Evolutionary conservation across 2,113 vertebrate genomes (phyloP).

Genomic region (Origma solitaria): DNA sequence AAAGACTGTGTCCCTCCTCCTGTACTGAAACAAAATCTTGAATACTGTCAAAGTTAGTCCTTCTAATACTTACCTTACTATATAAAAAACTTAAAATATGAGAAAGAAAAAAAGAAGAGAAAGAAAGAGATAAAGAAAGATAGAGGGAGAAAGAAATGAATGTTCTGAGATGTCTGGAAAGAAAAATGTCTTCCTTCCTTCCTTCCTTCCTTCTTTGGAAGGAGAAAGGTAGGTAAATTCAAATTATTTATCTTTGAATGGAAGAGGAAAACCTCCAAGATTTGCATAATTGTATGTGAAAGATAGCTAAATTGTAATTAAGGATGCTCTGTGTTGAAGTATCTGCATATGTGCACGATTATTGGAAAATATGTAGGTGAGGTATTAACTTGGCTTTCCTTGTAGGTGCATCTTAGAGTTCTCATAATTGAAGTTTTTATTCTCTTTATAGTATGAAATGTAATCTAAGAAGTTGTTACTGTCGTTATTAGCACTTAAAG

Average conservation of each 20-base stretch:
- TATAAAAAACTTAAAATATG: not conserved
- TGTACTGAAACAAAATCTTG: not conserved
- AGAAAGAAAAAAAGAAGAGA: not conserved
- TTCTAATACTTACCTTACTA: not conserved
- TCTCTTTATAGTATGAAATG: not conserved
- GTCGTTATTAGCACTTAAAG: not conserved
- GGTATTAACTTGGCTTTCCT: not conserved
- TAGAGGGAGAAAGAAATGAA: too few species aligned
- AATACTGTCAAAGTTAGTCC: not conserved
- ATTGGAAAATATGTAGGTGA: not conserved
- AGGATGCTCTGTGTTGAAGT: not conserved
- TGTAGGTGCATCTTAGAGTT: not conserved
- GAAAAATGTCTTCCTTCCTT: not conserved
- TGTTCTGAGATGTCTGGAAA: not conserved
- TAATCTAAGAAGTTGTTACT: not conserved
- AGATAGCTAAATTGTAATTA: not conserved
- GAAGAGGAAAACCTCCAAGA: not conserved
- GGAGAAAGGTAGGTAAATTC: not conserved
- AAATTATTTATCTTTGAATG: not conserved
- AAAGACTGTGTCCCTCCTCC: rapidly evolving
- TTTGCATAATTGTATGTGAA: not conserved
- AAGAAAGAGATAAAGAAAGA: too few species aligned
- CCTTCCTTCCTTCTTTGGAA: too few species aligned
- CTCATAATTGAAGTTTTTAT: not conserved
- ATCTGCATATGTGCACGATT: not conserved